Conservation (phyloP, 2,888 invertebrate genomes). For the Eupithecia vulgata region DNA sequence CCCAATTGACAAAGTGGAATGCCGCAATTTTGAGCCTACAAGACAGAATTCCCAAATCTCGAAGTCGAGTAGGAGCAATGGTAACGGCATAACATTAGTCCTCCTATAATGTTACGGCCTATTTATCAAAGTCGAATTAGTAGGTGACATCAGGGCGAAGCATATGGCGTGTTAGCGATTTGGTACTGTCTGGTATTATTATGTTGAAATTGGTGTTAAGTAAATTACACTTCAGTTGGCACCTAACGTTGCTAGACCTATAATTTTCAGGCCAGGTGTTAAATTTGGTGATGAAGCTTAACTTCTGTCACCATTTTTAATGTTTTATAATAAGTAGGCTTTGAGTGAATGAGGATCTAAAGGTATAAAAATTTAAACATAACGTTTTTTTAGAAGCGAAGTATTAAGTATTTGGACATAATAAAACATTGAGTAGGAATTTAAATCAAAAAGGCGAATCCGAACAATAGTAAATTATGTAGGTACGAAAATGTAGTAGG, state of each 20-base stretch:
- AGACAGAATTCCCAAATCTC: constrained; percentile 5
- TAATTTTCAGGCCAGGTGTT: constrained; percentile 30
- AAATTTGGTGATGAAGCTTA: neutral
- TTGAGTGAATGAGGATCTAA: neutral
- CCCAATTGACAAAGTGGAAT: neutral
- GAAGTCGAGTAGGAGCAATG: constrained; percentile 22
- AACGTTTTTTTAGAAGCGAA: neutral
- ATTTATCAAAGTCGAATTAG: constrained; percentile 79
- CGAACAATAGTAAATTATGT: neutral
- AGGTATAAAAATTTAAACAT: neutral
- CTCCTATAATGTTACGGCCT: constrained; percentile 64
- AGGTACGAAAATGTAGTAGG: neutral
- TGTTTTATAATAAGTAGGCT: neutral
- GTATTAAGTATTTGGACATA: neutral
- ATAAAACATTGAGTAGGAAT: neutral
- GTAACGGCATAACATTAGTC: constrained; percentile 52
- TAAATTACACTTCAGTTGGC: constrained; percentile 68
- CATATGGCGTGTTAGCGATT: constrained; percentile 72
- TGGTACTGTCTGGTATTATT: constrained; percentile 63
- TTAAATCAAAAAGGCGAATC: neutral
- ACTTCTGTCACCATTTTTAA: constrained; percentile 1
- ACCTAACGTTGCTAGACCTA: constrained; percentile 44
- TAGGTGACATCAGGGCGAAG: constrained; percentile 73
- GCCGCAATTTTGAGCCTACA: neutral
- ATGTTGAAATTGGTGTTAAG: constrained; percentile 73